phyloP scores from a whole-genome alignment of 2,797 vertebrate species.

The Mus minutoides region DNA sequence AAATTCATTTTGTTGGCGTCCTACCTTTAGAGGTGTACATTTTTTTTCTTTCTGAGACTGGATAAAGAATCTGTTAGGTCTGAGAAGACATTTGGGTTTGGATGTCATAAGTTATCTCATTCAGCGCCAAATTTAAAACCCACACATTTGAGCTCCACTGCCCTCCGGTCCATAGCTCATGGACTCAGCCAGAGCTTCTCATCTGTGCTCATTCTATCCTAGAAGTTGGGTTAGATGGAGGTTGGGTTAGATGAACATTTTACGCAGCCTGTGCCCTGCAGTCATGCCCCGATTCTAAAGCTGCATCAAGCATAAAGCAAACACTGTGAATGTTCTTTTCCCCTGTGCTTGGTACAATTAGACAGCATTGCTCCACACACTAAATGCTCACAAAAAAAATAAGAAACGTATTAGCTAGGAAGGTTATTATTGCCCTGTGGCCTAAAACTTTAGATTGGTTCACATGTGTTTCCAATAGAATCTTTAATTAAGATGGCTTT shows the following conservation, averaged over 20 bases:
- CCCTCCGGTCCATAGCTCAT: accelerated
- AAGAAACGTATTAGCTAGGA: conserved; percentile 66
- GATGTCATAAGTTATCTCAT: background rate
- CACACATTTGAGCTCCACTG: background rate
- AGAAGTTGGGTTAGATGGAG: background rate
- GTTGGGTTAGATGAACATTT: background rate
- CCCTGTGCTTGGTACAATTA: conserved; percentile 56
- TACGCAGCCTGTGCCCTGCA: background rate
- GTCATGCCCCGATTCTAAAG: background rate
- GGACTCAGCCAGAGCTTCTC: background rate
- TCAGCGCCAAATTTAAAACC: background rate
- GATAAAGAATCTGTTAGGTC: background rate
- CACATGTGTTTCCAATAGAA: conserved; percentile 65
- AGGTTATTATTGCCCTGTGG: conserved; percentile 49
- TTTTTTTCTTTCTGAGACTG: background rate
- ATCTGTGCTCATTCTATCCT: background rate
- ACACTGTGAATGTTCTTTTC: conserved; percentile 37
- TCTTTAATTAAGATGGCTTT: conserved; percentile 70
- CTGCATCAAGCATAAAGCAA: conserved; percentile 35
- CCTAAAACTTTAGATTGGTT: conserved; percentile 59
- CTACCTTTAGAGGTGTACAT: background rate
- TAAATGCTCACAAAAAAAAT: conserved; percentile 60
- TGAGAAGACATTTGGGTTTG: background rate
- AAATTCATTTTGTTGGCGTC: conserved; percentile 7
- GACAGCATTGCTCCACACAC: conserved; percentile 49